Evolutionary conservation across 2,113 vertebrate species (phyloP).

Genomic region (Baryphthengus martii): DNA sequence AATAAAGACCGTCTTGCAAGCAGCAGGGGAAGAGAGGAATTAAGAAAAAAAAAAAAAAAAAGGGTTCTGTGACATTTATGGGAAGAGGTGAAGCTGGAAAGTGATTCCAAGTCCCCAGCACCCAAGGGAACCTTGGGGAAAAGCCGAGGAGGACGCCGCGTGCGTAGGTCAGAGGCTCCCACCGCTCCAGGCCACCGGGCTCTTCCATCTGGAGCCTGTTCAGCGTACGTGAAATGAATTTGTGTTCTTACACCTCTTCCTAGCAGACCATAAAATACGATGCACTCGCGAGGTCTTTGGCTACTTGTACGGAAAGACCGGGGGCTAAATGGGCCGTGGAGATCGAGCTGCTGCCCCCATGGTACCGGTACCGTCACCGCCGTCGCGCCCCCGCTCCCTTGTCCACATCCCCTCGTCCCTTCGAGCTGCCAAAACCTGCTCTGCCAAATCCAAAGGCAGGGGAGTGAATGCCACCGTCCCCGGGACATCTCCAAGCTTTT

Average conservation of each 20-base stretch:
- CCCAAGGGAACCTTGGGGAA: background rate
- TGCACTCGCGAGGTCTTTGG: background rate
- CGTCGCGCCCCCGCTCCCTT: background rate
- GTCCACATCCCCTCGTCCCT: background rate
- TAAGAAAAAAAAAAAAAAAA: background rate
- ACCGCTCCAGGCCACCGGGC: background rate
- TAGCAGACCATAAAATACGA: background rate
- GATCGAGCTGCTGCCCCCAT: background rate
- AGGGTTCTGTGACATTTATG: background rate
- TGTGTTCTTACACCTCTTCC: background rate
- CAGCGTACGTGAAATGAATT: background rate
- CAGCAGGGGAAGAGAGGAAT: slow-evolving; percentile 12
- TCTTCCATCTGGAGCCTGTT: background rate
- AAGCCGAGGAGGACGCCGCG: background rate
- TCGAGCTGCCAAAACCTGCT: accelerated
- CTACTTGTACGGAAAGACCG: background rate
- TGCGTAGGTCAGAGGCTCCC: background rate
- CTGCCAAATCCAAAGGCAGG: background rate
- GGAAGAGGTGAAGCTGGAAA: background rate
- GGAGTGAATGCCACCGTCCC: accelerated
- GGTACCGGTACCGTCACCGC: accelerated
- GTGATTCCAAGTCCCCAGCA: background rate
- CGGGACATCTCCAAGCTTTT: no score
- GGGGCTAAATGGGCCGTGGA: background rate
- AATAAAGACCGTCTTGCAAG: slow-evolving; percentile 44